Conservation (phyloP, 2,888 invertebrate species). For the Phytoseiulus persimilis region DNA sequence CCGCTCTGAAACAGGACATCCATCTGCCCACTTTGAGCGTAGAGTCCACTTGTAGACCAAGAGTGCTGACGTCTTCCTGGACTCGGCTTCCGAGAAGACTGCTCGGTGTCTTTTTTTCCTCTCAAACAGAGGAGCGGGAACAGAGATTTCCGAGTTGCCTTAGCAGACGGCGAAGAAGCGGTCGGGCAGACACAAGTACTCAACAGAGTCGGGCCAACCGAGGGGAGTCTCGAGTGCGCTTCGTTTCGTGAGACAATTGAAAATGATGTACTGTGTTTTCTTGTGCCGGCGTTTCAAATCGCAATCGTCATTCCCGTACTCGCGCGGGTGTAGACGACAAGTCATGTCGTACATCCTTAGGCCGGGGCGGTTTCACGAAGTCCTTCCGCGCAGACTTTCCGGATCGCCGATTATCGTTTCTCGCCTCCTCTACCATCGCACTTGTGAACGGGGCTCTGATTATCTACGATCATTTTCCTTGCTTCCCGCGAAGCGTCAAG, state of each 20-base stretch:
- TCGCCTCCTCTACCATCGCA: neutral
- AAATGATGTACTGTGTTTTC: neutral
- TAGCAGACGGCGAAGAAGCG: neutral
- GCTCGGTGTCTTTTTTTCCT: neutral
- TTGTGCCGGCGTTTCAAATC: neutral
- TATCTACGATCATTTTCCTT: neutral
- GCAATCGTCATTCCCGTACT: neutral
- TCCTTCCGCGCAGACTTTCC: neutral
- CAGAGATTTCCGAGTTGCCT: neutral
- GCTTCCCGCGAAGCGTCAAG: neutral
- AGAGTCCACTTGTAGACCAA: neutral
- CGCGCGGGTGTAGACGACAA: neutral
- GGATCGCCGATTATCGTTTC: neutral
- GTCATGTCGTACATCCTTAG: neutral
- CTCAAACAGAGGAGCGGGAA: neutral
- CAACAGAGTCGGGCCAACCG: neutral
- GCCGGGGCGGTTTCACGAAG: neutral
- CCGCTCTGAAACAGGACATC: neutral
- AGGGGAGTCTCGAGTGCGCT: neutral
- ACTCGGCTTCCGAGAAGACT: neutral
- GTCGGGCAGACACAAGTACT: neutral
- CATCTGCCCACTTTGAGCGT: neutral
- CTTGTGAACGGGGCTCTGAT: neutral
- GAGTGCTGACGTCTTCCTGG: neutral
- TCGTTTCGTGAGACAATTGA: neutral